Conservation (phyloP, 2,113 vertebrate genomes). For the Rhabdomys dilectus region DNA sequence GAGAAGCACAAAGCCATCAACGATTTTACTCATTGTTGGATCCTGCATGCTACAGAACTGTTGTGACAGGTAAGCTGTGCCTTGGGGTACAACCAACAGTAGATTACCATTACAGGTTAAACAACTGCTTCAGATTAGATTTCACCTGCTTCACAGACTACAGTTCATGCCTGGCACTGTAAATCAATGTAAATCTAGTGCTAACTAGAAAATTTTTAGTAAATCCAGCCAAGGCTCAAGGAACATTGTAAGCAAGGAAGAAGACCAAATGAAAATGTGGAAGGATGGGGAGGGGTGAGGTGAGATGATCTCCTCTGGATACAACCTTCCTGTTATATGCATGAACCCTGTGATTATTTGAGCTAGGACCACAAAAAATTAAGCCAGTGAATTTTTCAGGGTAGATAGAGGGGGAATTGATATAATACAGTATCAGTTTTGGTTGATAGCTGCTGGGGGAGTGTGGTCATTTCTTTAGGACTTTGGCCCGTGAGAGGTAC, state of each 20-base stretch:
- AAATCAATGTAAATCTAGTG: no score
- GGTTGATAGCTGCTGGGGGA: not conserved
- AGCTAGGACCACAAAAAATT: not conserved
- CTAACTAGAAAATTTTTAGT: not conserved
- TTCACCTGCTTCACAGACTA: not conserved
- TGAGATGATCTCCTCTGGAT: not conserved
- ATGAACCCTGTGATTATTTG: not conserved
- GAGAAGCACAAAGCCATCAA: not conserved
- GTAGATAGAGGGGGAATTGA: not conserved
- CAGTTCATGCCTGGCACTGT: no score
- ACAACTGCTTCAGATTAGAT: not conserved
- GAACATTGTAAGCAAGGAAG: not conserved
- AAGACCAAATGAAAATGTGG: not conserved
- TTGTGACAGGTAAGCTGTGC: not conserved
- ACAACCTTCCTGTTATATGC: accelerated
- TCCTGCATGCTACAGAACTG: no score
- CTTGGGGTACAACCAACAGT: not conserved
- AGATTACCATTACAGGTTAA: not conserved
- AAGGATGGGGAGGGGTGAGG: not conserved
- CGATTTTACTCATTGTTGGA: no score
- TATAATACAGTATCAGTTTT: no score
- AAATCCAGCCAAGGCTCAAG: no score
- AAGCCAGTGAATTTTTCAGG: not conserved
- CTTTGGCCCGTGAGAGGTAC: not conserved
- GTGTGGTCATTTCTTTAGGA: not conserved